Base-by-base conservation (phyloP, 2,797 vertebrate genomes). In the Lithobates sylvaticus region DNA sequence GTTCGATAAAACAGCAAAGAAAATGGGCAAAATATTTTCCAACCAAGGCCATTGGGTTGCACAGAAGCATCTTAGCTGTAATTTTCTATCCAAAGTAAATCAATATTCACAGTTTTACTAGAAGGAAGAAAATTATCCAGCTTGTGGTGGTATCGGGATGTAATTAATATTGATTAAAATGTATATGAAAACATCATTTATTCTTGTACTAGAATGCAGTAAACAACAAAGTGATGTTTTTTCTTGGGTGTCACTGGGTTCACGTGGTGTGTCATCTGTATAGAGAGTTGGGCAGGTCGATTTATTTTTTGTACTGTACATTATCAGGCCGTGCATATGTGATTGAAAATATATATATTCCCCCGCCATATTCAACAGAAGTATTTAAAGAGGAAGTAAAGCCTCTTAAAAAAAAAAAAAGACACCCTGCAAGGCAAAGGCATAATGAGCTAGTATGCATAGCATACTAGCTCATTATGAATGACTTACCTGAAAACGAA, bases 131-230 rank as follows among this genome's bases (percentile, higher is more conserved):
- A 65, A 26, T 26, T 5, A 65, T 9, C 61, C 61, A 26, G 50
- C 50, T 54, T 65, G 61, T 65, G 61, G 21, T 54, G 61, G 10
- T 23, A 23, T 26, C 8, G n/a, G 61, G 61, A 65, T 26, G n/a
- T 65, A 65, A 26, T 26, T 65, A n/a, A 10, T 65, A 65, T 65
- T 65, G 61, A 65, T 65, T 65, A 65, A 54, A 65, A 65, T 65
- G n/a, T 65, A 65, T 65, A 65, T 65, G 61, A n/a, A 65, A 65
- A 65, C n/a, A 26, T 65, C 7, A 64, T 65, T 65, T 65, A 26
- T 65, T 65, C 61, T 65, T 65, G 6, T 23, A 26, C 7, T 9
- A n/a, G 61, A 65, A 26, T 54, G 23, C n/a, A 26, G 23, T 65
- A 65, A 65, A 23, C 9, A 65, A 21, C 8, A 26, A 26, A 65